Evolutionary conservation across 2,113 vertebrate genomes (phyloP), one percentile per base, ranked within the genome.

Genomic region (Oryzias javanicus): DNA sequence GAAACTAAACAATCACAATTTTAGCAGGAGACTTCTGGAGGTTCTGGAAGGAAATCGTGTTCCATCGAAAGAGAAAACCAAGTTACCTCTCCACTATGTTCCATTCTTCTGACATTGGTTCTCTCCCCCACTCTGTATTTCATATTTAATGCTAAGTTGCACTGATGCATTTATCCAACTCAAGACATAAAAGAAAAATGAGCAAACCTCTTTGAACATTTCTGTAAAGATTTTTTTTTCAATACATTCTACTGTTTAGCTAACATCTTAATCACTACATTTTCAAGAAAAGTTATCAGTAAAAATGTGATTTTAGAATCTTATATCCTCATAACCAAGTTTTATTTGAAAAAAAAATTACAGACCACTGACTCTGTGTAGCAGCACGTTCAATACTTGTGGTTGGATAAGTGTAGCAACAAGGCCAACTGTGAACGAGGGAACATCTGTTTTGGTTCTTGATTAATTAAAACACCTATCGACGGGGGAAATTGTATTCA

Each of bases 361-460:
- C 17, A 70, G 20, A 16, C 12, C 29, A 10, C 17, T 49, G 14
- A 0, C 1, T 22, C 18, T 46, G 10, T 15, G 15, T 25, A 27
- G 17, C 17, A 49, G 13, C 41, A 60, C 4, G 55, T 48, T 19
- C 18, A 49, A 3, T 3, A 13, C 49, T 58, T 35, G 45, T 13
- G 54, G 45, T 50, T 15, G 48, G 41, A 16, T 3, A 13, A 15
- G 19, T 29, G 14, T 3, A 16, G 10, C 48, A 48, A 27, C 14
- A 35, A 7, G 49, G 16, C 41, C 35, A 48, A 17, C 15, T 16
- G 4, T 20, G 20, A 15, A 72, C 55, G 7, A 24, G 14, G 60
- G 41, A 60, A 51, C 41, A 46, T 49, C 54, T 66, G 27, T n/a
- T 55, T n/a, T 51, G 42, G 13, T 24, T 55, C 59, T 50, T 45